Conservation (phyloP, 64 coral and sea anemone species). For the Acropora yongei region DNA sequence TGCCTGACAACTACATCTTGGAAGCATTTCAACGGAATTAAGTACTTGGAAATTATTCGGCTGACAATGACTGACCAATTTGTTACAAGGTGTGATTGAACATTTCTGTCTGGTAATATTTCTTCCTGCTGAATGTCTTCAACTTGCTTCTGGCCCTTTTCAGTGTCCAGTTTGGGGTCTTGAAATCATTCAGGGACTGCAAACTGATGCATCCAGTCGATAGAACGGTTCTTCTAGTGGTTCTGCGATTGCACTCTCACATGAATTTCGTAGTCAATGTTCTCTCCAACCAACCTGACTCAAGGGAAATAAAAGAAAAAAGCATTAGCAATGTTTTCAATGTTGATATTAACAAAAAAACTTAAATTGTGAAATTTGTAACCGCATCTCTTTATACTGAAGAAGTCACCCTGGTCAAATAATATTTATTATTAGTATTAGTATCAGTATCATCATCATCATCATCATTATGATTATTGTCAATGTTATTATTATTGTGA, state of each 20-base stretch:
- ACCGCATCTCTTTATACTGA: not conserved
- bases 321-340: constrained; percentile 4
- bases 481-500: not conserved
- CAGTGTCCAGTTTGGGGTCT: constrained; percentile 15
- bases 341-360: not conserved
- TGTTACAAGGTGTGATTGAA: not conserved
- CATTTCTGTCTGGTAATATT: constrained; percentile 25
- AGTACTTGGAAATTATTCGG: no score
- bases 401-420: not conserved
- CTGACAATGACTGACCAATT: not conserved
- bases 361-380: not conserved
- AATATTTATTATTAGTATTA: not conserved
- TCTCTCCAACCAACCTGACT: constrained; percentile 40
- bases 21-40: no score
- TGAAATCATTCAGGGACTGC: constrained; percentile 35
- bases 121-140: constrained; percentile 11
- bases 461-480: not conserved
- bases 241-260: constrained; percentile 50
- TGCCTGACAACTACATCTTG: no score
- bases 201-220: constrained; percentile 72
- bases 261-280: constrained; percentile 67
- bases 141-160: constrained; percentile 3
- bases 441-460: no score
- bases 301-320: not conserved
- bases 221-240: constrained; percentile 38